phyloP scores from a whole-genome alignment of 2,797 vertebrate species.

The Smutsia gigantea region DNA sequence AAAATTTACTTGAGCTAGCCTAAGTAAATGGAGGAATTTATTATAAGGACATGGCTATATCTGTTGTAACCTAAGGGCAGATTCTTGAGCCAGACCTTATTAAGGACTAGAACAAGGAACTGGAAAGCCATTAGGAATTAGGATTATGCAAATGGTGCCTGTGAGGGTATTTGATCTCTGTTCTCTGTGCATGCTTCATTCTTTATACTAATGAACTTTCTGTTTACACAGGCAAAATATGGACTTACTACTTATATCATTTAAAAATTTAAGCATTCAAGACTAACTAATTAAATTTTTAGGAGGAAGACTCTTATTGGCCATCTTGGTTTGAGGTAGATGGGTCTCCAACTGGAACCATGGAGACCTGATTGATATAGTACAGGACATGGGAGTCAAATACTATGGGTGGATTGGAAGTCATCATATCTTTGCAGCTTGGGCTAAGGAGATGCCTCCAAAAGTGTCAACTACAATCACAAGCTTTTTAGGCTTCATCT shows the following conservation, averaged over 20 bases:
- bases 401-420: not conserved
- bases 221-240: not conserved
- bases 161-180: not conserved
- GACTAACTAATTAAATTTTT: conserved; percentile 13
- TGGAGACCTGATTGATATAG: not conserved
- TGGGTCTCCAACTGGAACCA: not conserved
- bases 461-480: not conserved
- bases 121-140: not conserved
- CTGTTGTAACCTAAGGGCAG: not conserved
- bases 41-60: not conserved
- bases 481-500: conserved; percentile 15
- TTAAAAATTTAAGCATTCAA: conserved; percentile 12
- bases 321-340: not conserved
- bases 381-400: not conserved
- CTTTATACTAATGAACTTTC: not conserved
- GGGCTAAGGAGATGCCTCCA: not conserved
- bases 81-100: not conserved
- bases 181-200: conserved; percentile 30
- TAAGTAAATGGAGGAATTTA: conserved; percentile 18
- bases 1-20: not conserved
- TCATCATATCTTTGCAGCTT: not conserved
- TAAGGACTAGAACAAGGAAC: not conserved
- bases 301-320: not conserved
- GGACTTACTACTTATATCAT: not conserved
- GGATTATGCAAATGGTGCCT: not conserved